Conservation (phyloP, 2,797 vertebrate species). For the Poliocrania exsul region DNA sequence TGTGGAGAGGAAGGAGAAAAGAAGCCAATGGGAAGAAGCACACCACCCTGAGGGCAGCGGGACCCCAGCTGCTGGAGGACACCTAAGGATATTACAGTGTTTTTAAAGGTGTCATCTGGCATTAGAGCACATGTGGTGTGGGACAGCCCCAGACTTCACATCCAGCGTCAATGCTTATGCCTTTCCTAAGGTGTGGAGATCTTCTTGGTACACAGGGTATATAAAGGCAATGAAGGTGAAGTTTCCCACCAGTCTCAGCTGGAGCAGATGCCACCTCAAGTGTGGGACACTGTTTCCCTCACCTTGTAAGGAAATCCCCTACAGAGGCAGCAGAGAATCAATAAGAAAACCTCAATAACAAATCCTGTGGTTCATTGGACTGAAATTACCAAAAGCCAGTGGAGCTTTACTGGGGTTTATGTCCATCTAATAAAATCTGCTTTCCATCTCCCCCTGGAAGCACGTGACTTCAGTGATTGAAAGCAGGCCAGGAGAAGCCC, state of each 20-base stretch:
- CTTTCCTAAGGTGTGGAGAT: neutral
- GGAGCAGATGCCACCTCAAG: neutral
- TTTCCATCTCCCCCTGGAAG: slow-evolving; percentile 22
- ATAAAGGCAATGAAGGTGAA: neutral
- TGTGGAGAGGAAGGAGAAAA: neutral
- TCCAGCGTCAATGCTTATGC: fast-evolving
- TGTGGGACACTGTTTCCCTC: fast-evolving
- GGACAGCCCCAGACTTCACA: neutral
- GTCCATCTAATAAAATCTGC: slow-evolving; percentile 20
- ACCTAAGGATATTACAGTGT: fast-evolving
- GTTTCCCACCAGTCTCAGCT: neutral
- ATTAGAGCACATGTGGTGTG: neutral
- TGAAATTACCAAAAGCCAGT: neutral
- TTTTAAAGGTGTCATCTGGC: neutral
- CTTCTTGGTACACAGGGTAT: fast-evolving
- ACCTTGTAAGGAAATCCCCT: neutral
- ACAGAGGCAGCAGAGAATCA: neutral
- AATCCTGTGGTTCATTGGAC: neutral
- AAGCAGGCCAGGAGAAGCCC: slow-evolving; percentile 22
- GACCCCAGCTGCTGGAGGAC: neutral
- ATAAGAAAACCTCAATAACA: neutral
- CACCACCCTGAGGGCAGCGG: neutral
- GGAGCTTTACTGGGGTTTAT: neutral
- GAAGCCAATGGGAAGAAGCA: neutral
- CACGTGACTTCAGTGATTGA: neutral